Conservation (phyloP, 1,140 invertebrate genomes). For the Drosophila subpulchrella region DNA sequence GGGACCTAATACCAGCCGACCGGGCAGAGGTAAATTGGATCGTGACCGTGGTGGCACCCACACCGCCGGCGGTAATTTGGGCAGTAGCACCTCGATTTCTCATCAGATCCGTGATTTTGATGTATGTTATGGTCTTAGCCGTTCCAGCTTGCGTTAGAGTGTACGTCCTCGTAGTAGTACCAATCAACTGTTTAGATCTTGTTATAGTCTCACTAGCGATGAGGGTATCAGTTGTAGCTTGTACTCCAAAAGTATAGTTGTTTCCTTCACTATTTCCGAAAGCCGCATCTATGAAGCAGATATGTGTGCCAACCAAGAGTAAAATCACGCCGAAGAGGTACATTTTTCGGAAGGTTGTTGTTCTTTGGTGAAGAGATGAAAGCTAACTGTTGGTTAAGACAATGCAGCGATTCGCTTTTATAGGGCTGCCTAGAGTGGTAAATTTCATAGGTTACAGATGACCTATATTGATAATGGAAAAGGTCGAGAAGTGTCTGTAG, state of each 20-base stretch:
- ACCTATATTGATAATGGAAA: background rate
- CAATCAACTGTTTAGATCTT: constrained; percentile 34
- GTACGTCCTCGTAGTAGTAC: constrained; percentile 39
- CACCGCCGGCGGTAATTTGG: constrained; percentile 82
- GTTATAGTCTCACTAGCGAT: constrained; percentile 51
- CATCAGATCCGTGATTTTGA: constrained; percentile 85
- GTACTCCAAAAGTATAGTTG: constrained; percentile 55
- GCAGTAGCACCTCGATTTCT: constrained; percentile 85
- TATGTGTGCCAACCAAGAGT: constrained; percentile 22
- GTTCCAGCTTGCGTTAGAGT: constrained; percentile 63
- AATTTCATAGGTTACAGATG: background rate
- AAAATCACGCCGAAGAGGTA: constrained; percentile 26
- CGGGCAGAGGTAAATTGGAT: constrained; percentile 85
- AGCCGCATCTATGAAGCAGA: constrained; percentile 23
- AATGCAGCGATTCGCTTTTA: constrained; percentile 45
- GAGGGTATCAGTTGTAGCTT: constrained; percentile 24
- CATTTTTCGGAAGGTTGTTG: constrained; percentile 35
- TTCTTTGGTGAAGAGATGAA: constrained; percentile 30
- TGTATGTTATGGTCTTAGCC: constrained; percentile 54
- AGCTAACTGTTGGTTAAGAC: constrained; percentile 47
- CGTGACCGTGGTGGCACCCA: constrained; percentile 83
- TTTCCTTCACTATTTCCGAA: constrained; percentile 30
- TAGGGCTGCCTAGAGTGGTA: constrained; percentile 16
- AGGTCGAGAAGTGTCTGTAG: constrained; percentile 1
- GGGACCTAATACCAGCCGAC: constrained; percentile 51